These are phyloP conservation scores for Rhopalosiphum nymphaeae DNA, from an alignment of 2,888 invertebrate genomes.

Conservation along the genomic window DNA sequence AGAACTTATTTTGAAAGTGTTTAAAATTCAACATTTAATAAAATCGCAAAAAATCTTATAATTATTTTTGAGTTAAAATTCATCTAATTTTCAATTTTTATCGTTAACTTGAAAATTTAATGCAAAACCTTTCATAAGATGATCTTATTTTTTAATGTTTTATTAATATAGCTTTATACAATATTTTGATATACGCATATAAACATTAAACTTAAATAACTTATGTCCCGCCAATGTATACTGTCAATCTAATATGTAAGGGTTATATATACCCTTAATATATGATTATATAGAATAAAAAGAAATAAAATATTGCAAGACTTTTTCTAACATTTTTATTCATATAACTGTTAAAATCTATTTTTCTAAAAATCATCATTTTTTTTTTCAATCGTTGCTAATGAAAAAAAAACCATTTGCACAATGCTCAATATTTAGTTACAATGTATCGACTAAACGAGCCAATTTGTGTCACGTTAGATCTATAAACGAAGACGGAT, in stretches of 20 bases:
- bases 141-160: neutral
- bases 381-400: neutral
- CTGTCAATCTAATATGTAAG: too few species aligned
- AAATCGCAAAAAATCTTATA: neutral
- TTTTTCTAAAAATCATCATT: neutral
- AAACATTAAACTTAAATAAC: neutral
- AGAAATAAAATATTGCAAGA: neutral
- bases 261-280: too few species aligned
- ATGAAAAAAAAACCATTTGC: neutral
- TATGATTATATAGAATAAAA: neutral
- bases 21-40: neutral
- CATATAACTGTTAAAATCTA: neutral
- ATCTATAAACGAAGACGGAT: constrained; percentile 3
- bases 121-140: neutral
- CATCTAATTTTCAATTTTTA: neutral
- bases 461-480: neutral
- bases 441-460: constrained; percentile 4
- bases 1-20: neutral
- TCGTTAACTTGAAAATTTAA: neutral
- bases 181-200: too few species aligned
- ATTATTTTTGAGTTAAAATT: neutral
- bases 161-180: too few species aligned
- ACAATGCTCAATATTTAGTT: neutral
- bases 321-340: neutral
- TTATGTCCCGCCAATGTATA: constrained; percentile 16